These are phyloP conservation scores for Craniophora ligustri DNA, from an alignment of 2,888 invertebrate species.

Conservation along the genomic window DNA sequence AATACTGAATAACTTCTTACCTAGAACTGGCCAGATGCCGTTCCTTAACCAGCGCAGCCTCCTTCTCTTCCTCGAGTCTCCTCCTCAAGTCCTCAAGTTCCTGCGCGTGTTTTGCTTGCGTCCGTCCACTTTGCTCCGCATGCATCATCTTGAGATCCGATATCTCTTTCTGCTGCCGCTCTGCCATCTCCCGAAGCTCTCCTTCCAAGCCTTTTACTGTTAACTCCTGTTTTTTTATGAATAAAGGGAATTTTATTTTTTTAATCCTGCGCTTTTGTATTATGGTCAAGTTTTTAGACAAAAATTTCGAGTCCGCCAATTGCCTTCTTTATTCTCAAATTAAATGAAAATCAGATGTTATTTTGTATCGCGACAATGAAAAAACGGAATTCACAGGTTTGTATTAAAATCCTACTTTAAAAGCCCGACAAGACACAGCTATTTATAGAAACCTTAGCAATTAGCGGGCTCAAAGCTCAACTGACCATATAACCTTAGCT, in stretches of 20 bases:
- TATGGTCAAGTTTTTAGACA: too few species aligned
- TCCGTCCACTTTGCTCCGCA: conserved; percentile 76
- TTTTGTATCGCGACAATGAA: too few species aligned
- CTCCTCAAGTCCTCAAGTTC: conserved; percentile 88
- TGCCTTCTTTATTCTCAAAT: too few species aligned
- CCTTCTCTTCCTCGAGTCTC: conserved; percentile 80
- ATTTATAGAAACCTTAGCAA: too few species aligned
- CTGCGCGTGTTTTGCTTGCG: conserved; percentile 78
- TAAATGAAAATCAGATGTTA: too few species aligned
- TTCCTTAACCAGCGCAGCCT: conserved; percentile 79
- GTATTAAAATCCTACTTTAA: too few species aligned
- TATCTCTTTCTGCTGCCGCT: conserved; percentile 91
- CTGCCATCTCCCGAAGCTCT: conserved; percentile 94
- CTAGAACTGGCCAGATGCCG: conserved; percentile 81
- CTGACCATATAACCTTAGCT: too few species aligned
- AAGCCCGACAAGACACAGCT: too few species aligned
- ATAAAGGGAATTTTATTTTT: not conserved
- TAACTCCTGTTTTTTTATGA: conserved; percentile 87
- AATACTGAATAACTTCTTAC: conserved; percentile 51
- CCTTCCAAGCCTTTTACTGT: conserved; percentile 96
- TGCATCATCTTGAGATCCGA: conserved; percentile 84
- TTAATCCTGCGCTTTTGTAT: too few species aligned
- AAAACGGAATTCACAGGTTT: too few species aligned
- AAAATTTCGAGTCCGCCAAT: too few species aligned
- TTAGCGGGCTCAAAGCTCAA: too few species aligned